Base-by-base conservation (phyloP, 2,797 vertebrate genomes). In the Tokudaia tokunoshimensis region DNA sequence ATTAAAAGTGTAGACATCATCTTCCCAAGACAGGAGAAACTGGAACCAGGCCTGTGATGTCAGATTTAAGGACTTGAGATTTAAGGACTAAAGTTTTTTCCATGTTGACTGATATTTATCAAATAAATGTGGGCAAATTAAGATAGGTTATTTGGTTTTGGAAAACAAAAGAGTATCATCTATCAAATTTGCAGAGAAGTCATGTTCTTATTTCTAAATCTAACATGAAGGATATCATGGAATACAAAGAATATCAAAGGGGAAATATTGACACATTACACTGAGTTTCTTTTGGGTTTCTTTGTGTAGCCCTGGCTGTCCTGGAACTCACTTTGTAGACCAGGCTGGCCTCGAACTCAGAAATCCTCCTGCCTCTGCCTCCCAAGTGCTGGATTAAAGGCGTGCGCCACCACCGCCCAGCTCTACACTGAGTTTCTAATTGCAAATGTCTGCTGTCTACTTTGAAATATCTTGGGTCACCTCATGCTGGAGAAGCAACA, bases 201-300 rank as follows among this genome's bases (percentile, higher is more conserved):
- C 59, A 89, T 82, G n/a, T 15, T 94, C 34, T 76, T 75, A 44
- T 79, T 85, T 83, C 61, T 91, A 95, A 89, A 95, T 67, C 88
- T 70, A 55, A 85, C 72, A 92, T 52, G 29, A 85, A 37, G 10
- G 34, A n/a, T 83, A 74, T 61, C 34, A 14, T 24, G 24, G 57
- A 93, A 91, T 31, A 84, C 41, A 65, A 84, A 65, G 59, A 84
- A 84, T 65, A 82, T 41, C 59, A 41, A 17, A 41, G 74, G 80
- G 78, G 70, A 92, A 96, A 95, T 63, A 14, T 41, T 29, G 79
- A 29, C 47, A 65, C 4, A 26, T 50, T 55, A 67, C 17, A 61
- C 76, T 92, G 67, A 74, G 50, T 70, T 92, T 75, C 47, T 88
- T 41, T 41, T 41, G 41, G 41, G 41, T 41, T 41, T 41, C 41